Percentiles rank a stretch among this genome's conserved stretches.
phyloP scores from a whole-genome alignment of 2,797 vertebrate species.

The Morelia viridis region DNA sequence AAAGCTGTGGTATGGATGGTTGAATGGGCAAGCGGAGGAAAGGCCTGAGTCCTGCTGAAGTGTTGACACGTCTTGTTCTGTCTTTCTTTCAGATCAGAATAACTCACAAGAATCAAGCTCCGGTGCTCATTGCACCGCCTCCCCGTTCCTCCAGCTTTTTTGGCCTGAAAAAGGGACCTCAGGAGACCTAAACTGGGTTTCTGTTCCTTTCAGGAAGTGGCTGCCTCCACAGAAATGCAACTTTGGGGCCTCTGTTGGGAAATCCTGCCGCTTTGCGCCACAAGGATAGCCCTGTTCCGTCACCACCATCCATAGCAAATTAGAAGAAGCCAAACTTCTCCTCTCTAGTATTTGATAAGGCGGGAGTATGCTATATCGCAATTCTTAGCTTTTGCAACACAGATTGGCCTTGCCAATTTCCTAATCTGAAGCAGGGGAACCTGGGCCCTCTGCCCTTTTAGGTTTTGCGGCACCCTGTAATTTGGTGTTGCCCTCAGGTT shows the following conservation, averaged over 20 bases:
- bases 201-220: background rate
- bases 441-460: background rate
- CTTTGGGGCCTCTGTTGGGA: background rate
- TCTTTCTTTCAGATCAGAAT: conserved; percentile 83
- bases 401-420: background rate
- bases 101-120: conserved; percentile 91
- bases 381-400: background rate
- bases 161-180: conserved; percentile 72
- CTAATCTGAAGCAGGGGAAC: background rate
- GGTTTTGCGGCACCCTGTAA: background rate
- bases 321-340: background rate
- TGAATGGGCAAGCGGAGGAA: background rate
- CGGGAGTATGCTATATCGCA: background rate
- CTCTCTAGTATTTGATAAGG: background rate
- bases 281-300: background rate
- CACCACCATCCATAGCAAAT: background rate
- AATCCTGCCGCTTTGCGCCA: background rate
- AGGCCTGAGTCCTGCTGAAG: background rate
- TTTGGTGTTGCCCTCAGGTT: background rate
- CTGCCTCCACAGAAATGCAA: background rate
- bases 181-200: conserved; percentile 52
- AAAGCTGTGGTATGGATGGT: background rate
- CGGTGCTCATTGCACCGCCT: conserved; percentile 86
- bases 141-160: conserved; percentile 82
- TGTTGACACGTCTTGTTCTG: background rate